Base-by-base conservation (phyloP, 2,113 vertebrate species). In the Proteles cristata region DNA sequence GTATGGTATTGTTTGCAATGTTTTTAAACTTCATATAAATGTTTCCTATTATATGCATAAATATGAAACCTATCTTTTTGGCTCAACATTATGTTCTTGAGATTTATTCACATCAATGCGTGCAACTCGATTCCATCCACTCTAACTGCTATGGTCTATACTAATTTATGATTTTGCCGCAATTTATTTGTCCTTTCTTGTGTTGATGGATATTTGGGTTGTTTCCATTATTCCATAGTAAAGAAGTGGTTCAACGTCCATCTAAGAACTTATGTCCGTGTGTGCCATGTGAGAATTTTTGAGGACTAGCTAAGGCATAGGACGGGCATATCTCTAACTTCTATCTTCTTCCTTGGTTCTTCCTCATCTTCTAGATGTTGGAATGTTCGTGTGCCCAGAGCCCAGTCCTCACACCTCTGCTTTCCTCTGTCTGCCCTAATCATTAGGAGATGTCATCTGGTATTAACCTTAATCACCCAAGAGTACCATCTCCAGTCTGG, bases 291-390 rank as follows among this genome's bases (percentile, higher is more conserved):
- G 61, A 16, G n/a, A 4, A 12, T 11, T n/a, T 93, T 10, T 33
- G 7, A 58, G 35, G 77, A 63, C 9, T 3, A 55, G 31, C 26
- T 28, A 21, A 71, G 35, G 2, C 45, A 31, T 28, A 33, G 35
- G 31, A n/a, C 12, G 2, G 0, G 4, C 14, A 1, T 11, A 2
- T 31, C 82, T 66, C 35, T n/a, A 74, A 17, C 7, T 11, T 58
- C 28, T 14, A 61, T 16, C 63, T 65, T 80, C 16, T 66, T 15
- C 28, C 21, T 11, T 25, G 1, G 55, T 11, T 68, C 45, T 63
- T 35, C 79, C 53, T 39, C 25, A 69, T 11, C 33, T 53, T 21
- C 19, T 15, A 8, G 48, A n/a, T 66, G 65, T 68, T 39, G 55
- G 45, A 65, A 17, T 10, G 31, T 12, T 45, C 1, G 3, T 15